Conservation (phyloP, 2,113 vertebrate genomes). For the Centropus unirufus region DNA sequence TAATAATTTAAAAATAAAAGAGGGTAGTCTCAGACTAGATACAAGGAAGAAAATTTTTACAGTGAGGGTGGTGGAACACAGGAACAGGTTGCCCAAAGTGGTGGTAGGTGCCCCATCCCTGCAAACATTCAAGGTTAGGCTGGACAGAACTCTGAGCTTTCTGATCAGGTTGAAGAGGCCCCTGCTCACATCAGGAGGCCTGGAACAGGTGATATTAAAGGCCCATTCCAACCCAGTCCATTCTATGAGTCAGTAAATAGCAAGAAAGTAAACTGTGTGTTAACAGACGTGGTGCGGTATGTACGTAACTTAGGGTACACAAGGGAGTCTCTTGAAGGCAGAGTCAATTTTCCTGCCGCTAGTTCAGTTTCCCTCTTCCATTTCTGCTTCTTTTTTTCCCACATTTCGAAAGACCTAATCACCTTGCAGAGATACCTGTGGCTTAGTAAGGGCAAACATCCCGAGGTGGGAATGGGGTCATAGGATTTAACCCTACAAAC, state of each 20-base stretch:
- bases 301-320: neutral
- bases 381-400: neutral
- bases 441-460: neutral
- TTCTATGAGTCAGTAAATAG: neutral
- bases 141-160: too few species aligned
- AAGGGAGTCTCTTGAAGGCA: neutral
- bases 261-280: neutral
- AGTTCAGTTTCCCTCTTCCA: neutral
- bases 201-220: too few species aligned
- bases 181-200: too few species aligned
- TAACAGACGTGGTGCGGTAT: accelerated
- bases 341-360: neutral
- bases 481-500: neutral
- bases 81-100: too few species aligned
- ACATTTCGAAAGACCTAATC: neutral
- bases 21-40: too few species aligned
- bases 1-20: too few species aligned
- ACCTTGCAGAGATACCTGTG: neutral
- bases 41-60: too few species aligned
- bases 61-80: too few species aligned
- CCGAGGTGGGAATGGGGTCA: neutral
- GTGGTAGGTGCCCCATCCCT: too few species aligned
- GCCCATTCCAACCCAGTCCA: too few species aligned
- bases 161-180: too few species aligned
- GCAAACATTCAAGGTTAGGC: too few species aligned